These are phyloP conservation scores for Scrobipalpa costella DNA, from an alignment of 2,888 invertebrate species.

Conservation along the genomic window DNA sequence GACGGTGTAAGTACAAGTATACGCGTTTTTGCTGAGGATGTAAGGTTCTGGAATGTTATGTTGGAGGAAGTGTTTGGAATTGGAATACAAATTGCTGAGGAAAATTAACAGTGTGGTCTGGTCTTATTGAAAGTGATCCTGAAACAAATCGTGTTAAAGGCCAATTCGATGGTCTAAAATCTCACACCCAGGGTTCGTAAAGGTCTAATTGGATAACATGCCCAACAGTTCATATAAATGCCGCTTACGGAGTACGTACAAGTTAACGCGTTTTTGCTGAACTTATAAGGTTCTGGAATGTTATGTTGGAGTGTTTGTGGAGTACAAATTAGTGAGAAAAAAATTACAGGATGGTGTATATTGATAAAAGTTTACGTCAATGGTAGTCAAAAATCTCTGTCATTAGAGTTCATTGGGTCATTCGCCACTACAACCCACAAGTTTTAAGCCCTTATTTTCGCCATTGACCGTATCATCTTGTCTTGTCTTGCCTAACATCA, in stretches of 20 bases:
- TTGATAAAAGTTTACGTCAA: too few species aligned
- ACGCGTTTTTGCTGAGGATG: slow-evolving; percentile 25
- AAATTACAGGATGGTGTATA: too few species aligned
- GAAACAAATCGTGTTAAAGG: not conserved
- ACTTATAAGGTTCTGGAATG: slow-evolving; percentile 19
- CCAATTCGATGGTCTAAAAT: too few species aligned
- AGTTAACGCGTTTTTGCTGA: slow-evolving; percentile 22
- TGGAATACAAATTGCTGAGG: not conserved
- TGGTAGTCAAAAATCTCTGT: too few species aligned
- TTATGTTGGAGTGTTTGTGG: slow-evolving; percentile 7
- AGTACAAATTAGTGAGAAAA: too few species aligned
- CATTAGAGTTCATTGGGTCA: too few species aligned
- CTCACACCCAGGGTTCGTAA: too few species aligned
- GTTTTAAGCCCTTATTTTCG: too few species aligned
- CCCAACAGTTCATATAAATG: slow-evolving; percentile 28
- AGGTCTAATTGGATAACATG: slow-evolving; percentile 39
- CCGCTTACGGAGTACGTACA: not conserved
- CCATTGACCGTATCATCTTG: too few species aligned
- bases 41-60: slow-evolving; percentile 19
- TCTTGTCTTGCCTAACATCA: too few species aligned
- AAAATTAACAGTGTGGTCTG: not conserved
- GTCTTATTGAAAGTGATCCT: not conserved
- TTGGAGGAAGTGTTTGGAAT: slow-evolving; percentile 2
- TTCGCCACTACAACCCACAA: too few species aligned
- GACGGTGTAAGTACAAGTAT: not conserved